A percentile compares a stretch with the other conserved stretches of the same genome.
These are phyloP conservation scores for Dipodomys spectabilis DNA, from an alignment of 2,113 vertebrate genomes.

Conservation along the genomic window DNA sequence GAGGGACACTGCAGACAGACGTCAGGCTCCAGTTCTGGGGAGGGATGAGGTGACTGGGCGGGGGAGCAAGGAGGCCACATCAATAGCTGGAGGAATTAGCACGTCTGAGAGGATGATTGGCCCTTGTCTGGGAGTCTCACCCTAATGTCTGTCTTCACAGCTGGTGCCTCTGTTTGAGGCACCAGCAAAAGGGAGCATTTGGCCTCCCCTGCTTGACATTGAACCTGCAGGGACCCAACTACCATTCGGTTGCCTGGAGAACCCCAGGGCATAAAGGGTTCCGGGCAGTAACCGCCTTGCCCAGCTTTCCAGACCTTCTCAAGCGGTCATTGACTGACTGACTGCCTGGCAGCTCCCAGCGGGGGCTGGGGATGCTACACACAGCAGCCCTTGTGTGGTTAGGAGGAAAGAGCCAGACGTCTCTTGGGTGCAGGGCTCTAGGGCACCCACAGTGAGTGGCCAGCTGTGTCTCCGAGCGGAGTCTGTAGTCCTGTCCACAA, in stretches of 20 bases:
- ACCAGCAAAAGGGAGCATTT: background rate
- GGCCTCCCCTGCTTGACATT: background rate
- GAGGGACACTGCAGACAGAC: background rate
- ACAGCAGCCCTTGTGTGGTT: conserved; percentile 63
- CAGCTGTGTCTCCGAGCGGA: conserved; percentile 64
- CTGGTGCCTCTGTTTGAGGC: background rate
- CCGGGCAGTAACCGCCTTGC: background rate
- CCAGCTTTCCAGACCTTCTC: conserved; percentile 52
- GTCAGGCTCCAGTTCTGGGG: background rate
- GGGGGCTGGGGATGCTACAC: conserved; percentile 46
- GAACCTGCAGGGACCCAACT: background rate
- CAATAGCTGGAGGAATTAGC: background rate
- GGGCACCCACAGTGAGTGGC: conserved; percentile 66
- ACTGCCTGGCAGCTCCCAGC: background rate
- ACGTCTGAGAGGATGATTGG: background rate
- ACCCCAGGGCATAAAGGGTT: background rate
- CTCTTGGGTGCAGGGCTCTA: conserved; percentile 39
- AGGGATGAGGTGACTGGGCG: background rate
- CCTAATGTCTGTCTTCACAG: background rate
- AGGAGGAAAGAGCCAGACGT: conserved; percentile 37
- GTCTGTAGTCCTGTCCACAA: conserved; percentile 71
- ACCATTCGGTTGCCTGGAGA: background rate
- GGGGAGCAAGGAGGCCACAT: background rate
- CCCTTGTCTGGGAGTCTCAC: background rate
- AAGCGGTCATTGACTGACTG: conserved; percentile 42